Conservation (phyloP, 2,888 invertebrate genomes). For the Embidobia sp. region DNA sequence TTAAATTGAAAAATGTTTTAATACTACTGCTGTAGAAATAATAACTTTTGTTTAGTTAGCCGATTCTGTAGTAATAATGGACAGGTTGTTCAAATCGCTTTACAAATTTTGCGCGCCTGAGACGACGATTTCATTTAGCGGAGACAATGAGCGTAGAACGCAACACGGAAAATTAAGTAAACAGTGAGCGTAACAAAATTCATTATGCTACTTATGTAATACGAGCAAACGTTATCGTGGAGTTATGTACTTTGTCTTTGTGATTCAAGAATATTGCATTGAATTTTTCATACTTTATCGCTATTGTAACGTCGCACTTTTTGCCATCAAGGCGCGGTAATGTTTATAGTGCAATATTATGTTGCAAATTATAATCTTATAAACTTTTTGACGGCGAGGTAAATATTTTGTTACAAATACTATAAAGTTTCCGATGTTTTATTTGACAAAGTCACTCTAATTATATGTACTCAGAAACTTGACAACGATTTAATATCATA, state of each 20-base stretch:
- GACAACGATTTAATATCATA: too few relatives aligned
- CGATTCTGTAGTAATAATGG: slow-evolving; percentile 40
- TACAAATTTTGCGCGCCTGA: slow-evolving; percentile 33
- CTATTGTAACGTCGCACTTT: slow-evolving; percentile 37
- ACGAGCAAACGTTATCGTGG: slow-evolving; percentile 52
- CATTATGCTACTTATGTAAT: slow-evolving; percentile 68
- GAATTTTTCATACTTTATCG: slow-evolving; percentile 59
- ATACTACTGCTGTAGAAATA: too few relatives aligned
- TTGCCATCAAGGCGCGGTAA: slow-evolving; percentile 34
- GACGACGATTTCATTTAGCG: slow-evolving; percentile 69
- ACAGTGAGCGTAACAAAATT: slow-evolving; percentile 70
- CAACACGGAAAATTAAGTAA: slow-evolving; percentile 75
- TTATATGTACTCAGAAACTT: too few relatives aligned
- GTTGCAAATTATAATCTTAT: slow-evolving; percentile 48
- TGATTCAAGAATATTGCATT: slow-evolving; percentile 54
- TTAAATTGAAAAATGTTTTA: too few relatives aligned
- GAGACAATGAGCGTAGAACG: slow-evolving; percentile 64
- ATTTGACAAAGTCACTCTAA: too few relatives aligned
- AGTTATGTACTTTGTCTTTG: slow-evolving; percentile 50
- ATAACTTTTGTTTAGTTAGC: slow-evolving; percentile 20
- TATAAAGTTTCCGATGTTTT: too few relatives aligned
- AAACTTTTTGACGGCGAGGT: slow-evolving; percentile 12
- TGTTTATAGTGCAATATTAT: slow-evolving; percentile 26
- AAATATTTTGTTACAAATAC: slow-evolving; percentile 51
- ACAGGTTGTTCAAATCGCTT: slow-evolving; percentile 50